Percentiles rank a stretch among this genome's conserved stretches.
These are phyloP conservation scores for Apis florea DNA, from an alignment of 1,140 invertebrate genomes.

Conservation along the genomic window DNA sequence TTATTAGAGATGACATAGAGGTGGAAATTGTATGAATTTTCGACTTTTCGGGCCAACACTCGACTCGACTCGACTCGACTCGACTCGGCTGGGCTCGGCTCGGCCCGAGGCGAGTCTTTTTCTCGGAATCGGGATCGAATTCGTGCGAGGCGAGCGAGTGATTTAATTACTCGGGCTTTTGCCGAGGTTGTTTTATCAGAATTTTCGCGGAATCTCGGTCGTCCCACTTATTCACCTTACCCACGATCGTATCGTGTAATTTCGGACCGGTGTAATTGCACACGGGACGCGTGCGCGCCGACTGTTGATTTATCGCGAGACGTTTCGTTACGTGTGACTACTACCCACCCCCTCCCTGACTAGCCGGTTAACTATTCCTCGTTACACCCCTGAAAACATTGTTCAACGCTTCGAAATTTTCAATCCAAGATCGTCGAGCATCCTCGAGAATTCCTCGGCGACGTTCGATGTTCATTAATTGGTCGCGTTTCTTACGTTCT, in stretches of 20 bases:
- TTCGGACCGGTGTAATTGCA: slow-evolving; percentile 34
- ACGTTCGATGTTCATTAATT: too few species aligned
- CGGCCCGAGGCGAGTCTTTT: not conserved
- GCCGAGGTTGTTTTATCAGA: slow-evolving; percentile 15
- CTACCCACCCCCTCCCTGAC: not conserved
- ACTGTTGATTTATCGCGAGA: slow-evolving; percentile 25
- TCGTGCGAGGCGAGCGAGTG: not conserved
- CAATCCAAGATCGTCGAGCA: not conserved
- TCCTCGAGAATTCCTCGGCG: not conserved
- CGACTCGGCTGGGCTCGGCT: too few species aligned
- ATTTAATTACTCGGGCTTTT: slow-evolving; percentile 18
- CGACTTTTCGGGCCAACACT: too few species aligned
- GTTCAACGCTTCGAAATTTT: not conserved
- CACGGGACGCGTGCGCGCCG: slow-evolving; percentile 19
- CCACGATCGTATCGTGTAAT: slow-evolving; percentile 40
- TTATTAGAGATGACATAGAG: too few species aligned
- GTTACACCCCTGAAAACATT: not conserved
- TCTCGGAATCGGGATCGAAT: not conserved
- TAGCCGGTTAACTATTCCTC: not conserved
- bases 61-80: too few species aligned
- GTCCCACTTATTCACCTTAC: slow-evolving; percentile 10
- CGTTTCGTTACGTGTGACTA: slow-evolving; percentile 5
- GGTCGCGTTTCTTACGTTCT: too few species aligned
- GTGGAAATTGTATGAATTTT: too few species aligned
- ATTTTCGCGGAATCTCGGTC: slow-evolving; percentile 44